phyloP scores from a whole-genome alignment of 1,140 invertebrate species.

The Chionoecetes opilio region DNA sequence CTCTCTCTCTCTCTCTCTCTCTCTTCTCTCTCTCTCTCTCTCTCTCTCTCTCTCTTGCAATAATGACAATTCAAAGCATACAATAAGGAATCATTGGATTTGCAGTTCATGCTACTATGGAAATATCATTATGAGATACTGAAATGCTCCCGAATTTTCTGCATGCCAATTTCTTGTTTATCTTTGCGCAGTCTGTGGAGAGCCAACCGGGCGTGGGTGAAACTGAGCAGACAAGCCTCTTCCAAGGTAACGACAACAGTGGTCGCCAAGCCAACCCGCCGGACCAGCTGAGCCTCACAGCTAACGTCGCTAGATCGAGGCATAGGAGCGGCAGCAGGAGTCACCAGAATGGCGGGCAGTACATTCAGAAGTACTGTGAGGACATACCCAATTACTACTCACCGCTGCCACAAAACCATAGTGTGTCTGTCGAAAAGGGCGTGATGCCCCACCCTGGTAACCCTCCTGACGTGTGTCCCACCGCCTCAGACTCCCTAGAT shows the following conservation, averaged over 20 bases:
- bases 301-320: not conserved
- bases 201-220: constrained; percentile 50
- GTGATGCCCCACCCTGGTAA: constrained; percentile 24
- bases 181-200: constrained; percentile 43
- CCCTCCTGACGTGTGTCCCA: constrained; percentile 72
- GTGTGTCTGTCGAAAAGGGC: not conserved
- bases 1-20: constrained; percentile 31
- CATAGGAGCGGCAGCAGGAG: constrained; percentile 11
- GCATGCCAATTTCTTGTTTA: not conserved
- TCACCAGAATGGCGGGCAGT: constrained; percentile 60
- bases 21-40: not conserved
- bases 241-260: not conserved
- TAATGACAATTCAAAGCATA: not conserved
- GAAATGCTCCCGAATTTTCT: too few species aligned
- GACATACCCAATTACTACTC: constrained; percentile 67
- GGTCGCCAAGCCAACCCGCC: not conserved
- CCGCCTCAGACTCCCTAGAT: not conserved
- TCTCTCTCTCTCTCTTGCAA: not conserved
- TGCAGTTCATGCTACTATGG: too few species aligned
- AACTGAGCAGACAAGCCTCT: constrained; percentile 57
- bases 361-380: constrained; percentile 54
- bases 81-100: too few species aligned
- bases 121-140: too few species aligned
- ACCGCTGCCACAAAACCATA: constrained; percentile 54
- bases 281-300: not conserved